A percentile compares a stretch with the other conserved stretches of the same genome.
Evolutionary conservation across 1,140 invertebrate species (phyloP).

Genomic region (Colletes gigas): DNA sequence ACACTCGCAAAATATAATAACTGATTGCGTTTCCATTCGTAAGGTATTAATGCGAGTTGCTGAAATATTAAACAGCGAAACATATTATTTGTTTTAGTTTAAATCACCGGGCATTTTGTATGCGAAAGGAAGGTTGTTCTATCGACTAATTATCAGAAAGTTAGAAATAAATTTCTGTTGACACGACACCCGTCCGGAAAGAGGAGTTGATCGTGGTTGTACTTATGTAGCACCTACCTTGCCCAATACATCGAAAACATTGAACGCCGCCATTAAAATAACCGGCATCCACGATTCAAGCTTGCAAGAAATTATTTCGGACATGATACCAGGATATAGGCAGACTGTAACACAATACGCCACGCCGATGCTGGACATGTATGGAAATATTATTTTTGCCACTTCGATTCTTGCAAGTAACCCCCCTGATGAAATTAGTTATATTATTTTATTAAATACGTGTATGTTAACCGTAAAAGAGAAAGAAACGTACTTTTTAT

Average conservation of each 20-base stretch:
- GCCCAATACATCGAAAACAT: constrained; percentile 91
- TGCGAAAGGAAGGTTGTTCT: no score
- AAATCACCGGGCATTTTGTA: background rate
- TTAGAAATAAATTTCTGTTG: no score
- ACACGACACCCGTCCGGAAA: no score
- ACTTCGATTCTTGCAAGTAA: constrained; percentile 87
- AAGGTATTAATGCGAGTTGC: constrained; percentile 90
- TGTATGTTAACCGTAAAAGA: background rate
- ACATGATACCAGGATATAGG: constrained; percentile 94
- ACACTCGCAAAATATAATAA: constrained; percentile 86
- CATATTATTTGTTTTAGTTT: background rate
- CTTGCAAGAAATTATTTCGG: constrained; percentile 91
- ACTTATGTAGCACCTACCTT: constrained; percentile 91
- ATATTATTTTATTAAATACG: background rate
- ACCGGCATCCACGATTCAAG: constrained; percentile 95
- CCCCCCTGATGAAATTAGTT: constrained; percentile 81
- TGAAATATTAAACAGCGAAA: constrained; percentile 69
- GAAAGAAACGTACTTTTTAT: constrained; percentile 83
- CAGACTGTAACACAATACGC: constrained; percentile 94
- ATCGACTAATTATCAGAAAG: no score
- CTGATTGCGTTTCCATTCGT: constrained; percentile 89
- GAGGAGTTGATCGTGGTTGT: background rate
- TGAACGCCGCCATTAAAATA: constrained; percentile 93
- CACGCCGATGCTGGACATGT: constrained; percentile 92
- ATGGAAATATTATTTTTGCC: constrained; percentile 91